Base-by-base conservation (phyloP, 2,888 invertebrate genomes). In the Adineta ricciae region DNA sequence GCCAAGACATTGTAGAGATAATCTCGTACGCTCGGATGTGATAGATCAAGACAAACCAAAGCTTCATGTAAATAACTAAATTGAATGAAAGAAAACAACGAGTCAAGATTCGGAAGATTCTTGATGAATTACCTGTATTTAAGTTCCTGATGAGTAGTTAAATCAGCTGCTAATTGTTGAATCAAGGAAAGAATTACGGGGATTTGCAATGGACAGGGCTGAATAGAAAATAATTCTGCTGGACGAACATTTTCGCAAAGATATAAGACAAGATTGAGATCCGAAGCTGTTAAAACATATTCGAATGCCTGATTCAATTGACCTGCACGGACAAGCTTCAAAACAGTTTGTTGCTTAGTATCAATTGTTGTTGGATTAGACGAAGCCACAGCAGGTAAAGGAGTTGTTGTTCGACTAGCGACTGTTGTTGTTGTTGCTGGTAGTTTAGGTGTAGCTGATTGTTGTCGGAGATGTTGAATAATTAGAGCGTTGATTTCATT, bases 161-260 rank as follows among this genome's bases (percentile, higher is more conserved):
- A 93, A 89, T 97, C 96, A 0, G 95, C 94, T 32, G 96, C 94
- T 36, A 97, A 93, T 90, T 97, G 97, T 89, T 97, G 96, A 88
- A 98, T 95, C 49, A 98, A 93, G 5, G 97, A 96, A 84, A 98
- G 92, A 87, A 97, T 92, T 86, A 96, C 95, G 88, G 94, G 95
- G 90, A 96, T 96, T 87, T 94, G 94, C 86, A 96, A 93, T 41
- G 93, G 92, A 88, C 95, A 95, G 4, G 93, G 92, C n/a, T 93
- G 92, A 85, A 89, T 88, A 83, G 91, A 91, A 91, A 97, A 95
- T 86, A 96, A 94, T 86, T 92, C 92, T 85, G 93, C 92, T 0
- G 95, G 94, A 89, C 95, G 94, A 36, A 95, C 95, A 87, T 93
- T 93, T 88, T 95, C 94, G 90, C 97, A 95, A 21, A 95, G 94